phyloP scores from a whole-genome alignment of 2,113 vertebrate genomes.

The Mixornis gularis region DNA sequence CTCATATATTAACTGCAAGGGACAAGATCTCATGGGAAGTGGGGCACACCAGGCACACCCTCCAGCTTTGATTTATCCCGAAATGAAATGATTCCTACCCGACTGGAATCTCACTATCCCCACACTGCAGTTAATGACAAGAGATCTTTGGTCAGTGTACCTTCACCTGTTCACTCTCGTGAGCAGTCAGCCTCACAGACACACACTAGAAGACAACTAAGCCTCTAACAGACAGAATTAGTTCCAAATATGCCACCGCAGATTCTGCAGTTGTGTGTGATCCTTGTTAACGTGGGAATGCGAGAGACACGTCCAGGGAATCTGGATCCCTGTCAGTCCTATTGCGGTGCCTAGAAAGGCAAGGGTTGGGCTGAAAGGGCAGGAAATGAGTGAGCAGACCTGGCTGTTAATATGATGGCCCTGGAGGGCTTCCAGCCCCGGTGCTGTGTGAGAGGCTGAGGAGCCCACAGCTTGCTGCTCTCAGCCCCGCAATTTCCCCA shows the following conservation, averaged over 20 bases:
- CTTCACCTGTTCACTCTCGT: neutral
- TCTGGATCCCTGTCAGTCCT: neutral
- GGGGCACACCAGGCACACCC: neutral
- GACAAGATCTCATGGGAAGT: neutral
- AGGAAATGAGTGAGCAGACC: neutral
- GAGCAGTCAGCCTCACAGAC: neutral
- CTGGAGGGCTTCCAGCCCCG: neutral
- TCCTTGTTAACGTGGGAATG: accelerated
- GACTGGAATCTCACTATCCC: neutral
- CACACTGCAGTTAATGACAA: neutral
- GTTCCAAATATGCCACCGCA: neutral
- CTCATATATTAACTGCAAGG: neutral
- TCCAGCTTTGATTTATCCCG: neutral
- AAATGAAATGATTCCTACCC: neutral
- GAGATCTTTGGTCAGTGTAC: neutral
- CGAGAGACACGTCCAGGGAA: accelerated
- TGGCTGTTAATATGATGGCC: neutral
- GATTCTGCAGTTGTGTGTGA: neutral
- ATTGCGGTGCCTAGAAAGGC: accelerated
- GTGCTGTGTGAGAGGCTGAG: neutral
- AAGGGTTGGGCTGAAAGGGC: neutral
- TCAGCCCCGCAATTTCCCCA: neutral
- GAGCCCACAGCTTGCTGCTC: neutral
- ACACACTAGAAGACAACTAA: neutral
- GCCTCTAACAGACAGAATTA: neutral